These are phyloP conservation scores for Arnoldichthys spilopterus DNA, from an alignment of 2,797 vertebrate genomes.

Conservation along the genomic window DNA sequence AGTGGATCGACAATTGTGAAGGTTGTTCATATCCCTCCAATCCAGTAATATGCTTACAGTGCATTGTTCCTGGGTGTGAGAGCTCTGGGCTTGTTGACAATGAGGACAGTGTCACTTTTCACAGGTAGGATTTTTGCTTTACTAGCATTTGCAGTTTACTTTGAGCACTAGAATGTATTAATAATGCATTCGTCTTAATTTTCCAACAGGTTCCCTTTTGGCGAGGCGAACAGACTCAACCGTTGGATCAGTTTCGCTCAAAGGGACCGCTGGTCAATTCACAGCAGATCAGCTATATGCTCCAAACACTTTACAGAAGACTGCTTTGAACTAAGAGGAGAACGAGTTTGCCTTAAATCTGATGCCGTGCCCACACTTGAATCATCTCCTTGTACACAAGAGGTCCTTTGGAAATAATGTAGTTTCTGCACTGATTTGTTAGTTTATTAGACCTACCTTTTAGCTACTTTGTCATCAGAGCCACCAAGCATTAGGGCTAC, in stretches of 20 bases:
- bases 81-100: constrained; percentile 70
- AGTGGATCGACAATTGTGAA: constrained; percentile 70
- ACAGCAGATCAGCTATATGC: constrained; percentile 70
- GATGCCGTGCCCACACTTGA: constrained; percentile 67
- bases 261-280: constrained; percentile 67
- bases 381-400: constrained; percentile 46
- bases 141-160: not conserved
- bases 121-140: constrained; percentile 55
- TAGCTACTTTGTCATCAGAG: no score
- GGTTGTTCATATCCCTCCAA: constrained; percentile 65
- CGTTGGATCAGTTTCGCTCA: constrained; percentile 68
- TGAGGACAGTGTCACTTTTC: constrained; percentile 70
- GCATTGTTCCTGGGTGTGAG: constrained; percentile 69
- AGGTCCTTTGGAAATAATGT: constrained; percentile 51
- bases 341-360: constrained; percentile 48
- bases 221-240: constrained; percentile 57
- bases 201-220: constrained; percentile 67
- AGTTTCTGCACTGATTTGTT: not conserved
- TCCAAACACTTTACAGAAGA: constrained; percentile 70
- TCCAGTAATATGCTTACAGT: constrained; percentile 63
- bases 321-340: constrained; percentile 64
- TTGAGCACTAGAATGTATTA: not conserved
- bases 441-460: not conserved
- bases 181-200: not conserved
- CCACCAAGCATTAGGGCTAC: no score